Evolutionary conservation across 1,140 invertebrate species (phyloP), one percentile per base, ranked within the genome.

Genomic region (Calliphora vicina): DNA sequence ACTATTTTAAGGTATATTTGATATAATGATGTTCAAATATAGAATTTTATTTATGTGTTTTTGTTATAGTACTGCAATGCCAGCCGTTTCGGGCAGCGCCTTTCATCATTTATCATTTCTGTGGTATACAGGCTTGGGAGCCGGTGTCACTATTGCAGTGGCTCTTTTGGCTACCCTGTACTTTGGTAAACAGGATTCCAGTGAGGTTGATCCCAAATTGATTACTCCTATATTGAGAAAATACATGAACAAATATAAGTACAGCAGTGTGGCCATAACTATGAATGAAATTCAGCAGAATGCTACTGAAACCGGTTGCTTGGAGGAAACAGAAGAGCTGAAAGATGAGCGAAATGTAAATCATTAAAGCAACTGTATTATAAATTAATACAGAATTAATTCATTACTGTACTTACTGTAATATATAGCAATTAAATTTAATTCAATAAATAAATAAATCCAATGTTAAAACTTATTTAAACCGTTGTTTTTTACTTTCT

Each of bases 111-210:
- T 88, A 13, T 88, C 87, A 3, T 88, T 91, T 94, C 2, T 94
- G 92, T 83, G 94, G 94, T 88, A 94, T 81, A 94, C 93, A 0
- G 83, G 93, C n/a, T 82, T 88, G 13, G 87, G 87, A 1, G 73
- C 86, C 0, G 8, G 85, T 81, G 85, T 85, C 17, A 88, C 87
- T 2, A 35, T 88, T 13, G 26, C 87, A 0, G 78, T 82, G 2
- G 84, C 86, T 9, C 80, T 87, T 5, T 12, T 88, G 73, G 86
- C 87, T 17, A 87, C 86, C 2, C 42, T 88, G 0, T 88, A 85
- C 61, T 88, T 88, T 82, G 86, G 87, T 0, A 85, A 83, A 1
- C 85, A 88, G 76, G 86, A 88, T 84, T 84, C 86, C 0, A 84
- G 83, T 0, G 50, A 85, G 17, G 86, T 88, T 10, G 85, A 87